Evolutionary conservation across 2,113 vertebrate species (phyloP), one percentile per base, ranked within the genome.

Genomic region (Lichenostomus cassidix): DNA sequence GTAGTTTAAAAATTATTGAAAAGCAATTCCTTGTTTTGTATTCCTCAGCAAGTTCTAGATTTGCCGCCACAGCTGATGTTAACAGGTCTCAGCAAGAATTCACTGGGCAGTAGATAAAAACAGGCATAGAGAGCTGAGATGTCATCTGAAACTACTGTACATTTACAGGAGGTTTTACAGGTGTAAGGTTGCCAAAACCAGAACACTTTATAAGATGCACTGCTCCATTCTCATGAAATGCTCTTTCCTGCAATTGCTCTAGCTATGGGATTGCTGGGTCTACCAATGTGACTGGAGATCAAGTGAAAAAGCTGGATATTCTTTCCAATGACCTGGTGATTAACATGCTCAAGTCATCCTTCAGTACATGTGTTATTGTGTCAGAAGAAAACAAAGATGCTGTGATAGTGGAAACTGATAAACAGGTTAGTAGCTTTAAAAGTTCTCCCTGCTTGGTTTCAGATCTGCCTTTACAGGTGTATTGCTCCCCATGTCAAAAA

Each of bases 291-390:
- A 99, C 99, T 0, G 99, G 99, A 19, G 99, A 99, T 84, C 99
- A 99, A 92, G 99, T 99, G 15, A 99, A 99, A 98, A 99, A 99
- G 92, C 84, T 99, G 96, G 99, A 99, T 47, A 91, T 99, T 81
- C 98, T 99, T 86, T 99, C 99, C 96, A 99, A 99, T 68, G 99
- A 99, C 93, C 95, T 99, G 96, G 99, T 99, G 82, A 96, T 99
- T 87, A 99, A 99, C 95, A 98, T 99, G 99, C 98, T 99, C 56
- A 99, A 98, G 96, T 99, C 99, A 2, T 99, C 99, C 64, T 99
- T 99, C 96, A 97, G 98, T 79, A 98, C 99, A 14, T 99, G 99
- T 35, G 98, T 99, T 67, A 98, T 99, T 3, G 99, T 99, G 71
- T 99, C 99, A 0, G 99, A 99, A 97, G 99, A 99, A 96, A 98